Evolutionary conservation across 2,888 invertebrate species (phyloP), one percentile per base, ranked within the genome.

Genomic region (Apodemia zela): DNA sequence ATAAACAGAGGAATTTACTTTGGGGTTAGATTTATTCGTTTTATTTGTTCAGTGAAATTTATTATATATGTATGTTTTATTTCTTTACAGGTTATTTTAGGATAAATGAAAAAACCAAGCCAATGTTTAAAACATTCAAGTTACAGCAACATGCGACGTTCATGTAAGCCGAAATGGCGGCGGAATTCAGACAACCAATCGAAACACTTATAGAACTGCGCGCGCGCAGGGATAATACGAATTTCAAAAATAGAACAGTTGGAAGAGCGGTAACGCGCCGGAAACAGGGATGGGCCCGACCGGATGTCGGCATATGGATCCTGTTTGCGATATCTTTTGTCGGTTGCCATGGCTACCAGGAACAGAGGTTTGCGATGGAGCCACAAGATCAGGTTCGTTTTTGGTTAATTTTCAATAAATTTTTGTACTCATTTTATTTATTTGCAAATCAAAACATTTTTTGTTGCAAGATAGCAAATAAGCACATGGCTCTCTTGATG

Each of bases 321-420:
- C 78, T 89, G 74, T 69, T 76, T 73, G 73, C 76, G 67, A 71
- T 87, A 74, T 72, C 84, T 70, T 73, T 78, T 78, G 65, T 64
- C 69, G 76, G 84, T 79, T 82, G 86, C 79, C 72, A 86, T 87
- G 79, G 91, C 77, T 79, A 83, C 82, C 85, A 86, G 71, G 94
- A 94, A 77, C 98, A 98, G 89, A 94, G 96, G 83, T 98, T 98
- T 84, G 96, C 97, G 45, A 96, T 97, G 93, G 97, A 98, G 80
- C 98, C 98, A 3, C 89, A 89, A 67, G 89, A 89, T 75, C 89
- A 89, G 85, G 89, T 89, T 54, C 75, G 80, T 73, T 59, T 54
- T 35, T 45, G 35, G 57, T 47, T 61, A 21, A 11, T 8, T 11
- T 33, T 33, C 3, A 33, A 4, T 4, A 2, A 25, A 25, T 25